Evolutionary conservation across 30 jellyfish, hydroid and myxozoan species (phyloP), one percentile per base, ranked within the genome.

Genomic region (Hydra vulgaris): DNA sequence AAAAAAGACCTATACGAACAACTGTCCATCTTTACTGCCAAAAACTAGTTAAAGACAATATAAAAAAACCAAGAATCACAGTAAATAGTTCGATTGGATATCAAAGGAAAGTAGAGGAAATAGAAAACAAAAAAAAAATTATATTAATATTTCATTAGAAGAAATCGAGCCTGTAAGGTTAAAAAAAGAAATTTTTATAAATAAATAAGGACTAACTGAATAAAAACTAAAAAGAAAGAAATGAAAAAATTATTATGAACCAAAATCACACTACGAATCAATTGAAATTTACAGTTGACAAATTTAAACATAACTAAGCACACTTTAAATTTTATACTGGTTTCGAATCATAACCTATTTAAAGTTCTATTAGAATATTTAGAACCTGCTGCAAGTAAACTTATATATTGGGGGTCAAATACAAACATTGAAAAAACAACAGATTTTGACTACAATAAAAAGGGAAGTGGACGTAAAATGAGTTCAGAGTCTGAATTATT

Each of bases 401-500:
- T n/a, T 17, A 27, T 15, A 23, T 19, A n/a, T n/a, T n/a, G n/a
- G n/a, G n/a, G n/a, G n/a, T n/a, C n/a, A n/a, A n/a, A n/a, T n/a
- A n/a, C n/a, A n/a, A n/a, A n/a, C n/a, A n/a, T n/a, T n/a, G n/a
- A n/a, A n/a, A n/a, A n/a, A n/a, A n/a, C n/a, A n/a, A n/a, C n/a
- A n/a, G n/a, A n/a, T n/a, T n/a, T n/a, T n/a, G n/a, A n/a, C n/a
- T n/a, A n/a, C 17, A 79, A 17, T 17, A 70, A 85, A 76, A 19
- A 75, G 0, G 89, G 90, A 7, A 77, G 82, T 21, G 55, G 67
- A 74, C 66, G 95, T 67, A 75, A 66, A n/a, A 40, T 66, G 21
- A 72, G 16, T 17, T 84, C 89, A 69, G 94, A 85, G 73, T 72
- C 53, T 20, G 95, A 85, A 52, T 71, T 73, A 79, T 85, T 85